Conservation (phyloP, 2,113 vertebrate genomes). For the Mobula hypostoma region DNA sequence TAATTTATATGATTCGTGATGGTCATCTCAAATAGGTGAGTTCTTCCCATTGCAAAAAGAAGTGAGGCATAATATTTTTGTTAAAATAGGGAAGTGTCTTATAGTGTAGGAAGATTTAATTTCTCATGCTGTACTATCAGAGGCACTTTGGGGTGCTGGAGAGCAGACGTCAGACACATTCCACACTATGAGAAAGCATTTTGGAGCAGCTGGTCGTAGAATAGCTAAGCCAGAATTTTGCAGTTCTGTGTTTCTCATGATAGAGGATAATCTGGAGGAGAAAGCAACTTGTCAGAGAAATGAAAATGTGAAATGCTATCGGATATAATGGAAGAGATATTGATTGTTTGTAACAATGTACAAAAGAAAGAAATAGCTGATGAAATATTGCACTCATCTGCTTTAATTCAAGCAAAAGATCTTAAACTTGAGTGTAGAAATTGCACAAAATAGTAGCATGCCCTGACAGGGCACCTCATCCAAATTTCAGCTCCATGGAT, state of each 20-base stretch:
- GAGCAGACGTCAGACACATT: not conserved
- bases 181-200: not conserved
- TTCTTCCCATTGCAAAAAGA: not conserved
- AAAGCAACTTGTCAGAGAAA: not conserved
- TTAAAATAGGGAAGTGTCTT: not conserved
- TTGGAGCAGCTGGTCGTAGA: not conserved
- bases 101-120: not conserved
- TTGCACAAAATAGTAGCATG: too few relatives aligned
- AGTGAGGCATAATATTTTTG: not conserved
- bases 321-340: not conserved
- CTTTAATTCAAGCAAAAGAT: not conserved
- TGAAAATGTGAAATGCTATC: not conserved
- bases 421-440: too few relatives aligned
- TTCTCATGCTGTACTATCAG: not conserved
- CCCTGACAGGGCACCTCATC: too few relatives aligned
- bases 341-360: not conserved
- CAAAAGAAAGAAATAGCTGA: not conserved
- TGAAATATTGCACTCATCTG: not conserved
- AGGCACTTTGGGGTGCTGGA: not conserved
- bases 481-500: too few relatives aligned
- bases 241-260: too few relatives aligned
- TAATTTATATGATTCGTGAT: constrained; percentile 16
- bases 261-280: not conserved
- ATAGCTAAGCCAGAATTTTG: not conserved
- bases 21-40: not conserved